Evolutionary conservation across 2,113 vertebrate genomes (phyloP), one percentile per base, ranked within the genome.

Genomic region (Terrapene triunguis): DNA sequence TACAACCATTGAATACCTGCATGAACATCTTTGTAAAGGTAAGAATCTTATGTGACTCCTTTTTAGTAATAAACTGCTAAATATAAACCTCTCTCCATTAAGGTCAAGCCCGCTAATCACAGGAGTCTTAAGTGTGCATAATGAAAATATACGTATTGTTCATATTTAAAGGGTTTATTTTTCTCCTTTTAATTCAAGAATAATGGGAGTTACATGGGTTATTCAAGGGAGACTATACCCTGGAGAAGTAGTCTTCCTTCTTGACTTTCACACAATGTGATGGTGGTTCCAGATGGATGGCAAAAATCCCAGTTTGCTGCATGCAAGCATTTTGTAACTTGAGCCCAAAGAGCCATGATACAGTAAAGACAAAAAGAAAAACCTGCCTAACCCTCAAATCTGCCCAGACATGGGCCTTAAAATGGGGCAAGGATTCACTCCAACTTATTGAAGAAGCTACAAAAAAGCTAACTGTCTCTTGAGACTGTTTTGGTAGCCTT

Each of bases 11-110:
- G 97, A 98, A 83, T 98, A 93, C 94, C 98, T 99, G 42, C 98
- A 98, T 42, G 53, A 98, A 55, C 98, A 98, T 96, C 97, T 99
- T 29, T 97, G 76, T 97, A 98, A 98, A 98, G 98, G 99, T 99
- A 97, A 94, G 94, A 89, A 24, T 95, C 38, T 93, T 95, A 85
- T 29, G 80, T n/a, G 82, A 92, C 0, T 0, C 87, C 55, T 38
- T 21, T 17, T 51, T 50, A 16, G 51, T 8, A 79, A 6, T 82
- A 35, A 89, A 81, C 38, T 84, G 91, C 4, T 53, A 24, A 51
- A 78, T 6, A 81, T 80, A 92, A 4, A 25, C 38, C 72, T 42
- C 2, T 1, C 51, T 32, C 17, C 90, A 7, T 24, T 89, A 65
- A 10, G 62, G 80, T 29, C 5, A 27, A 27, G 74, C 42, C 82